Conservation (phyloP, 2,113 vertebrate species). For the Leuciscus idus region DNA sequence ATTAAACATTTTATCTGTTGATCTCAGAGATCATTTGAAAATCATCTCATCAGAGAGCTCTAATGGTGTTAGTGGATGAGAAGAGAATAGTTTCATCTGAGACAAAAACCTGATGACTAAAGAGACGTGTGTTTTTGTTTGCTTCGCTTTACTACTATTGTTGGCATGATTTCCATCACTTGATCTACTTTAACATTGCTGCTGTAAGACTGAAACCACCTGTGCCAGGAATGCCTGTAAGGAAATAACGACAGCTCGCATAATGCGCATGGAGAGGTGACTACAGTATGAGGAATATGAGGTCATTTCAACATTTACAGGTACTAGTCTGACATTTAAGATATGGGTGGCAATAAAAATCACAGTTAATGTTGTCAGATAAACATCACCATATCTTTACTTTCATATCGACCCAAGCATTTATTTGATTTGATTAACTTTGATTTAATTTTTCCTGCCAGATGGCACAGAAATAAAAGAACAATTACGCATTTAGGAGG, state of each 20-base stretch:
- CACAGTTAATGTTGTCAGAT: not conserved
- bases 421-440: conserved; percentile 20
- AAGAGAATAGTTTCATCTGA: not conserved
- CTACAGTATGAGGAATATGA: not conserved
- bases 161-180: not conserved
- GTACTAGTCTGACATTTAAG: not conserved
- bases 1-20: not conserved
- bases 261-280: too few relatives aligned
- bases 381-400: not conserved
- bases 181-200: not conserved
- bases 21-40: conserved; percentile 21
- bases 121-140: not conserved
- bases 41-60: conserved; percentile 14
- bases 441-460: not conserved
- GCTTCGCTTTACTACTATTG: not conserved
- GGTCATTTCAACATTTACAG: not conserved
- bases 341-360: not conserved
- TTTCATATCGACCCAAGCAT: not conserved
- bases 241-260: not conserved
- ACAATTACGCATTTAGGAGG: not conserved
- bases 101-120: not conserved
- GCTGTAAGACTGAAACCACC: not conserved
- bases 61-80: not conserved
- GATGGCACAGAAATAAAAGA: not conserved
- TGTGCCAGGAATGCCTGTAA: not conserved